Evolutionary conservation across 2,113 vertebrate species (phyloP).

Genomic region (Chamaea fasciata): DNA sequence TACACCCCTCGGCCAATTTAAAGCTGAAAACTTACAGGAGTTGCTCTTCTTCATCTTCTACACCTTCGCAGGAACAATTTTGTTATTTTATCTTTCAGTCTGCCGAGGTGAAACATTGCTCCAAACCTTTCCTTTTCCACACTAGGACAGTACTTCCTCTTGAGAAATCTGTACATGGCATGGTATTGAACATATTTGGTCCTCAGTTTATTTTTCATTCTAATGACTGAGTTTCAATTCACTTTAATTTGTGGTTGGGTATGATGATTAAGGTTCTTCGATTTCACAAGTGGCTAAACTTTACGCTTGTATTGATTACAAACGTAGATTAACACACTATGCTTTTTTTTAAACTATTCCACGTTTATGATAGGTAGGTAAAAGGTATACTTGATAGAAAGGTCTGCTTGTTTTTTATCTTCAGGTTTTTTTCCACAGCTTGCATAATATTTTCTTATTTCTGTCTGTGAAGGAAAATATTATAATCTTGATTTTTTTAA

Average conservation of each 20-base stretch:
- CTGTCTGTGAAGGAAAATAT: conserved; percentile 24
- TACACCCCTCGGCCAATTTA: background rate
- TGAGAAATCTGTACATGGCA: background rate
- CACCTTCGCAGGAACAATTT: background rate
- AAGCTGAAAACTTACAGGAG: background rate
- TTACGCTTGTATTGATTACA: background rate
- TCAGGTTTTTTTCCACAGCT: background rate
- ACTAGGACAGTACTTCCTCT: background rate
- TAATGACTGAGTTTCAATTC: background rate
- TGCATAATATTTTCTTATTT: conserved; percentile 45
- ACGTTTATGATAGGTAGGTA: background rate
- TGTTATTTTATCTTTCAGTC: background rate
- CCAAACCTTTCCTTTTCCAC: background rate
- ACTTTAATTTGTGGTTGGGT: background rate
- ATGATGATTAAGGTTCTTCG: background rate
- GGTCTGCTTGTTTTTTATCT: background rate
- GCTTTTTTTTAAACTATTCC: background rate
- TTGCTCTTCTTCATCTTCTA: background rate
- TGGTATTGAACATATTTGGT: background rate
- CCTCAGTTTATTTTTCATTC: background rate
- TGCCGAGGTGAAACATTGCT: background rate
- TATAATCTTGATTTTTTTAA: conserved; percentile 36
- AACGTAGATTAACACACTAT: background rate
- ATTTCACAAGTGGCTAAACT: background rate
- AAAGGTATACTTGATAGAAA: background rate